Conservation (phyloP, 2,113 vertebrate genomes). For the Lagenorhynchus albirostris region DNA sequence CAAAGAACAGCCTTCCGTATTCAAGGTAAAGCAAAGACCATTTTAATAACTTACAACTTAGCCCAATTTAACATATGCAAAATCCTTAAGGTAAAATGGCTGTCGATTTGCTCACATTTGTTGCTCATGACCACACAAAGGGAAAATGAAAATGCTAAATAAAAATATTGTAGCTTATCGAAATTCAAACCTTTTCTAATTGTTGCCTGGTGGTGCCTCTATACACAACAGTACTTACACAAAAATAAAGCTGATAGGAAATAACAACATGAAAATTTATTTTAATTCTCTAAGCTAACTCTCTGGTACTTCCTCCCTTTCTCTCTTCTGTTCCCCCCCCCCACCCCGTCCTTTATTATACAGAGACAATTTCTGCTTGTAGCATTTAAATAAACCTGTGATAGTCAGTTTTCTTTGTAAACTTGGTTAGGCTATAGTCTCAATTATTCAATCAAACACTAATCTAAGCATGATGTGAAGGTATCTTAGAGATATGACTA, state of each 20-base stretch:
- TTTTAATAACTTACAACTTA: not conserved
- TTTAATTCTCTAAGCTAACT: conserved; percentile 23
- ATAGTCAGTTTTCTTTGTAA: not conserved
- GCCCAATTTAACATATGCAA: not conserved
- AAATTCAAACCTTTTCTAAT: not conserved
- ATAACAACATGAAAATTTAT: not conserved
- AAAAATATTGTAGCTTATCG: not conserved
- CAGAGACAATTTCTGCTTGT: not conserved
- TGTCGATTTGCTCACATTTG: conserved; percentile 24
- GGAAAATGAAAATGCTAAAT: conserved; percentile 17
- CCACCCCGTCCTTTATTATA: not conserved
- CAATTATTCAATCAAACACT: not conserved
- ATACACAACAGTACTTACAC: not conserved
- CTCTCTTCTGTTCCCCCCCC: not conserved
- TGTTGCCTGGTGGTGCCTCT: not conserved
- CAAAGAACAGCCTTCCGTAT: not conserved
- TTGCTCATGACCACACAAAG: not conserved
- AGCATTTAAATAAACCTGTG: not conserved
- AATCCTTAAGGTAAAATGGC: not conserved
- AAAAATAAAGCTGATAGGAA: not conserved
- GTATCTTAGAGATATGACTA: not conserved
- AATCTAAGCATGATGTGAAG: not conserved
- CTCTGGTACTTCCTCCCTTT: not conserved
- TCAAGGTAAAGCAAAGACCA: not conserved
- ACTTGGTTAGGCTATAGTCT: not conserved